Base-by-base conservation (phyloP, 2,888 invertebrate genomes). In the Eupithecia abbreviata region DNA sequence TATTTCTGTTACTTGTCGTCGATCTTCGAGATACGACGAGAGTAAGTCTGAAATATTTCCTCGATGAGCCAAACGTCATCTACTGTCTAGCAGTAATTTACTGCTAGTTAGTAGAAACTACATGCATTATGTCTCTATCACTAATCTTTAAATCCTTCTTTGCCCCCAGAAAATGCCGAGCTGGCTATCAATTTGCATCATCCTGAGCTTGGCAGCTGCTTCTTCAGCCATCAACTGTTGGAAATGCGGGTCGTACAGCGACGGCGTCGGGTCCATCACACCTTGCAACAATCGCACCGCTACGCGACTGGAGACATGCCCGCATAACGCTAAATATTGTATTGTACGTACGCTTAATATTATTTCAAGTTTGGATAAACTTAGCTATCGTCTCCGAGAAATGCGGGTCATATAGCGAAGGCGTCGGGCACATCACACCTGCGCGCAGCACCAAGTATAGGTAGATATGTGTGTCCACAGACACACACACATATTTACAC, bases 251-350 rank as follows among this genome's bases (percentile, higher is more conserved):
- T 97, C 97, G 92, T 98, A 98, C 93, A 98, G 97, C 87, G 98
- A 98, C 86, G 98, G 98, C 41, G 97, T 98, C 10, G 98, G 98
- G 62, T 97, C 97, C 80, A 98, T 98, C 82, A 98, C 98, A 71
- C 98, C 98, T 9, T 98, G 98, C 91, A 96, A 97, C 88, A 98
- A 98, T 91, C 96, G 97, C 79, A 96, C 96, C 84, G 96, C 97
- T 83, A 96, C 97, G 79, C 95, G 96, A 82, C 94, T 97, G 66
- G 96, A 96, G 87, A 96, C 97, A 77, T 98, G 98, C 88, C 96
- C 96, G 6, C 95, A 96, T 81, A 89, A 88, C 74, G 90, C 93
- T n/a, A 92, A 91, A 82, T 97, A 96, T 91, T 98, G 98, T 92
- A 97, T 98, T 91, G 98, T 98, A 90, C 97, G 97, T 58, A 75